phyloP scores from a whole-genome alignment of 2,888 invertebrate species.

The Bombylius discolor region DNA sequence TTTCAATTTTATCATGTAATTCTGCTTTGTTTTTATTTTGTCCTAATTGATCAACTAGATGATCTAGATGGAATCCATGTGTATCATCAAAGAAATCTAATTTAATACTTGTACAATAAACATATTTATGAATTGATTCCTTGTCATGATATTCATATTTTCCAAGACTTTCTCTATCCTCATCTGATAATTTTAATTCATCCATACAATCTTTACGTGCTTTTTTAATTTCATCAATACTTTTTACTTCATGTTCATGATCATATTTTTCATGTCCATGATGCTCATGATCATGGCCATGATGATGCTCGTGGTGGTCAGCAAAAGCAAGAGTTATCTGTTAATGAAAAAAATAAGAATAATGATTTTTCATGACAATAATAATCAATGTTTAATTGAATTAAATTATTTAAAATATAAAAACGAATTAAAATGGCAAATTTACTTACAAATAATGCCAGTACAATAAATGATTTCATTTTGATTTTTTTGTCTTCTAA shows the following conservation, averaged over 20 bases:
- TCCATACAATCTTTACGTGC: slow-evolving; percentile 25
- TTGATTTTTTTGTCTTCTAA: not conserved
- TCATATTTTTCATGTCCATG: not conserved
- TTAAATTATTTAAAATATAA: not conserved
- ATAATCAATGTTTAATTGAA: no score
- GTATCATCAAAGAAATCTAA: slow-evolving; percentile 25
- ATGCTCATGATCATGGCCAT: slow-evolving; percentile 20
- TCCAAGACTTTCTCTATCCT: slow-evolving; percentile 21
- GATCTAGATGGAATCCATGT: slow-evolving; percentile 27
- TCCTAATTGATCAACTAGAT: slow-evolving; percentile 29
- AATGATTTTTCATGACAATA: no score
- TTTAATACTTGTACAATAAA: slow-evolving; percentile 25
- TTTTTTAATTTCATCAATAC: slow-evolving; percentile 22
- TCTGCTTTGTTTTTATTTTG: slow-evolving; percentile 27
- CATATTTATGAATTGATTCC: slow-evolving; percentile 24
- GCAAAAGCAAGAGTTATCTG: not conserved
- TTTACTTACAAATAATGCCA: not conserved
- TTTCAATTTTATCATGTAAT: slow-evolving; percentile 28
- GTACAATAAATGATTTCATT: not conserved
- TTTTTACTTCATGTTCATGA: slow-evolving; percentile 26
- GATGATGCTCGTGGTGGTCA: not conserved
- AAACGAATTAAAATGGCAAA: not conserved
- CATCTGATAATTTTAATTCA: slow-evolving; percentile 20
- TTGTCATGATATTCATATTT: slow-evolving; percentile 24
- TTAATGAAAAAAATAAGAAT: not conserved